Evolutionary conservation across 2,888 invertebrate genomes (phyloP).

Genomic region (Cheilosia vernalis): DNA sequence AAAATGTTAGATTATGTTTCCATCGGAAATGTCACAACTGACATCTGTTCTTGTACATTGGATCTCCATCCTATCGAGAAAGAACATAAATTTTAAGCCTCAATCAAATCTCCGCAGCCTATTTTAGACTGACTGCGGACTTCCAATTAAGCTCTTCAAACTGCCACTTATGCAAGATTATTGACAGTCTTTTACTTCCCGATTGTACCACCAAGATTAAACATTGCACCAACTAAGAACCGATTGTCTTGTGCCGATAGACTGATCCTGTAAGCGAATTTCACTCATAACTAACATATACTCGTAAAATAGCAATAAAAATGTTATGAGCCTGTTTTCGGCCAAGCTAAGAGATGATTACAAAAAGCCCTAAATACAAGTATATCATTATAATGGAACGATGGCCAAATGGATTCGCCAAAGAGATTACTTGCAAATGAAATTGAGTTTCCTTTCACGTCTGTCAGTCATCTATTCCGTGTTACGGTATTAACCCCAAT

Average conservation of each 20-base stretch:
- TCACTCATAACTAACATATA: not conserved
- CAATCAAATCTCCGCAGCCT: too few relatives aligned
- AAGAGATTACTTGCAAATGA: slow-evolving; percentile 35
- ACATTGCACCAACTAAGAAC: too few relatives aligned
- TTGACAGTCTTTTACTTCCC: too few relatives aligned
- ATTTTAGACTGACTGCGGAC: too few relatives aligned
- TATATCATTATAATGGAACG: slow-evolving; percentile 46
- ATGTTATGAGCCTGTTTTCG: slow-evolving; percentile 7
- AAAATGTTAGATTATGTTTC: too few relatives aligned
- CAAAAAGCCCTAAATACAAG: slow-evolving; percentile 18
- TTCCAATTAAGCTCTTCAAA: too few relatives aligned
- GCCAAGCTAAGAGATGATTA: not conserved
- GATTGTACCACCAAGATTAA: too few relatives aligned
- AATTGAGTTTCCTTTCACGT: slow-evolving; percentile 40
- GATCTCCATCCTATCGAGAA: too few relatives aligned
- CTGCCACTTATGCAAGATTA: too few relatives aligned
- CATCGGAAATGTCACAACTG: too few relatives aligned
- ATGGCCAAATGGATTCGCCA: slow-evolving; percentile 25
- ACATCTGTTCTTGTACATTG: too few relatives aligned
- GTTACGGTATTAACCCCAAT: slow-evolving; percentile 18
- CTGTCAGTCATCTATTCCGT: slow-evolving; percentile 7
- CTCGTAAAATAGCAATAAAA: not conserved
- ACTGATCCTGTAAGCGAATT: not conserved
- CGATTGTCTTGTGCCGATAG: not conserved
- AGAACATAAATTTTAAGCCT: too few relatives aligned